Conservation (phyloP, 1,140 invertebrate genomes). For the Metopolophium dirhodum region DNA sequence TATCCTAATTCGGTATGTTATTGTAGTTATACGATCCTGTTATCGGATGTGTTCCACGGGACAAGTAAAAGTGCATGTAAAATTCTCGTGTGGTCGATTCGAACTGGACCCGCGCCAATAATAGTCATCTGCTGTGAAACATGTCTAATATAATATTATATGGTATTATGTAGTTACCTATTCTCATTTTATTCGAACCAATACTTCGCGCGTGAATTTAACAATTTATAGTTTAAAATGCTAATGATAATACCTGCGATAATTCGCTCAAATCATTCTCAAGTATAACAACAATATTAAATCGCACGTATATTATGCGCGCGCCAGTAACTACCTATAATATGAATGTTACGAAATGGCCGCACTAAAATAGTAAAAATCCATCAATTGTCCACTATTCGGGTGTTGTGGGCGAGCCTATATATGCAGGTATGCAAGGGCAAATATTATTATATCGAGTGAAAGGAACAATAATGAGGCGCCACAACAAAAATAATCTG, state of each 20-base stretch:
- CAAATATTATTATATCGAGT: constrained; percentile 32
- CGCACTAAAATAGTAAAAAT: constrained; percentile 20
- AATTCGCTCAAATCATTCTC: not conserved
- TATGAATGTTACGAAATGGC: constrained; percentile 8
- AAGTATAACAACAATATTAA: constrained; percentile 29
- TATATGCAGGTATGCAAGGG: constrained; percentile 47
- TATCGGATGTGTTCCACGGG: not conserved
- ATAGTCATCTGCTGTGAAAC: not conserved
- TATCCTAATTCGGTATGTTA: not conserved
- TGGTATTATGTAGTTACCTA: not conserved
- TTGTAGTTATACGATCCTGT: not conserved
- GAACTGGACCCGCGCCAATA: not conserved
- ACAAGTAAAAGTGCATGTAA: not conserved
- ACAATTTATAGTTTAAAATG: not conserved
- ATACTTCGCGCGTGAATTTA: not conserved
- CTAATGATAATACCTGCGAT: not conserved
- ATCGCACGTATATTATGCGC: not conserved
- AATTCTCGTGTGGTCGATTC: not conserved
- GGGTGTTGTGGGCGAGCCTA: constrained; percentile 45
- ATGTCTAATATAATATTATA: not conserved
- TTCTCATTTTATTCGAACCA: not conserved
- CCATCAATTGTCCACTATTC: constrained; percentile 41
- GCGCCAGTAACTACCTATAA: not conserved
- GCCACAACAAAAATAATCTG: constrained; percentile 21
- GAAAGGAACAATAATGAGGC: constrained; percentile 51